Conservation (phyloP, 2,113 vertebrate species). For the Phycodurus eques region DNA sequence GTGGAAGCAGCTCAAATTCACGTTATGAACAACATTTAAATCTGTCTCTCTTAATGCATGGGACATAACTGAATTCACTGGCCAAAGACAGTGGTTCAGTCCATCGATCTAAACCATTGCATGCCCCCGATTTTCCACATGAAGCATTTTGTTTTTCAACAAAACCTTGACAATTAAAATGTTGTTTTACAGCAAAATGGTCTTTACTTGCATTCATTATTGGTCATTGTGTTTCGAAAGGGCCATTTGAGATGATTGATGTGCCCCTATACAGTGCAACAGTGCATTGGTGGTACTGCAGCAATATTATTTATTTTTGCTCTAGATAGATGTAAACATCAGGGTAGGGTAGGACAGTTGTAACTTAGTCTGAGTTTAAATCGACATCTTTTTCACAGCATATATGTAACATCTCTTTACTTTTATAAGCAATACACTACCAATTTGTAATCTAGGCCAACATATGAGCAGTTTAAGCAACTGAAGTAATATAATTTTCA, state of each 20-base stretch:
- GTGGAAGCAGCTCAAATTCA: conserved; percentile 21
- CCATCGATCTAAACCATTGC: conserved; percentile 33
- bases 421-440: too few relatives aligned
- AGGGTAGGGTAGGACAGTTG: background rate
- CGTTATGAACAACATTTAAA: conserved; percentile 41
- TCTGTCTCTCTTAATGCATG: conserved; percentile 35
- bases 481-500: too few relatives aligned
- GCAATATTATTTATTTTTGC: too few relatives aligned
- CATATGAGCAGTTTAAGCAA: too few relatives aligned
- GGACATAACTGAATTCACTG: conserved; percentile 34
- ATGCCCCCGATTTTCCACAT: conserved; percentile 43
- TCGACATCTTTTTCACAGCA: background rate
- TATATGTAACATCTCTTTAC: background rate
- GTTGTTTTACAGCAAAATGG: conserved; percentile 48
- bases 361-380: background rate
- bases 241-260: background rate
- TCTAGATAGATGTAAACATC: background rate
- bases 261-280: background rate
- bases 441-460: too few relatives aligned
- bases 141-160: conserved; percentile 20
- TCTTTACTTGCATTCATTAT: background rate
- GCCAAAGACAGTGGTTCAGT: conserved; percentile 9
- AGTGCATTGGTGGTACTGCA: background rate
- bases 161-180: conserved; percentile 54
- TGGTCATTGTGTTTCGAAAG: background rate